Base-by-base conservation (phyloP, 2,797 vertebrate species). In the Malurus leucopterus region DNA sequence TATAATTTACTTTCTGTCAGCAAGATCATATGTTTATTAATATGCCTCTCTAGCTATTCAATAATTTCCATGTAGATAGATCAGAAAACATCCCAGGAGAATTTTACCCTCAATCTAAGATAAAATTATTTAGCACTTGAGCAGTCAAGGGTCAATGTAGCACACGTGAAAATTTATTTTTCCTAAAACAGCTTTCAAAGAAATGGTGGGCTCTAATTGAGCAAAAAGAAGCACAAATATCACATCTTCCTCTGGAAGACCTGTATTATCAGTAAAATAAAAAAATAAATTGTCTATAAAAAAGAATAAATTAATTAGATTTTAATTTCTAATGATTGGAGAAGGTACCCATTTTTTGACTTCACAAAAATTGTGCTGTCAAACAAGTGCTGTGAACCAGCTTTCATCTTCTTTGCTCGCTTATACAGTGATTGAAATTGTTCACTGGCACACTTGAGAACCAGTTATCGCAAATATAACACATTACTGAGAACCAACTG, bases 41-140 rank as follows among this genome's bases (percentile, higher is more conserved):
- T 11, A 55, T 44, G 20, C 10, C 62, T 74, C 50, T 75, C 23
- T 44, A 75, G 19, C n/a, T 62, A 76, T 72, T 73, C 63, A 86
- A 59, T 86, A 74, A 81, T 65, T 72, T 88, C 73, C 81, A 88
- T 40, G 78, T 72, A 94, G 76, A 89, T 50, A 88, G 40, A 13
- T 15, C 54, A 73, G 32, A 86, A 95, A 85, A 58, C 71, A 44
- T 4, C 54, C 23, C n/a, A 79, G 18, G 24, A 32, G 55, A 89
- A 84, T 94, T 95, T 91, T 79, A 55, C 14, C 87, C 34, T 93
- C 43, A 86, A 79, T 50, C 18, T 58, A 86, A 82, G 24, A 85
- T 36, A 88, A 79, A 79, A 84, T 68, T 88, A 63, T 93, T 93
- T 90, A 91, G 14, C 18, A 64, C 11, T 77, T 86, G 58, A 79